Evolutionary conservation across 1,140 invertebrate genomes (phyloP), one percentile per base, ranked within the genome.

Genomic region (Penaeus japonicus): DNA sequence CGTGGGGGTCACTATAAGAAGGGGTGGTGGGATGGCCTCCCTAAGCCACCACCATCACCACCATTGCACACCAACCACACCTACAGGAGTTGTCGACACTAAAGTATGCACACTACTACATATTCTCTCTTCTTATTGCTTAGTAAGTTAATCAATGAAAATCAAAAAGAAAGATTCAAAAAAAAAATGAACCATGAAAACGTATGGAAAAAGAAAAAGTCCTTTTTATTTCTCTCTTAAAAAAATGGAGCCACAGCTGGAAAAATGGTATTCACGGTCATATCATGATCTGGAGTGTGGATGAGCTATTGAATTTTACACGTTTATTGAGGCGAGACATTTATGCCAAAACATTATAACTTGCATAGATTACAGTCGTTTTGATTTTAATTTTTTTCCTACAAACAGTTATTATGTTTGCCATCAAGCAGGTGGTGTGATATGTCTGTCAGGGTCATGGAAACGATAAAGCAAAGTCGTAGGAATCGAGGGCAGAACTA

Each of bases 321-420:
- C 59, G 65, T 83, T 83, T 15, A 83, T 83, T 83, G 81, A 83
- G 81, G 81, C 81, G 81, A 83, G 65, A 83, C 81, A 83, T 83
- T 83, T 83, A 83, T 83, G 81, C 81, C 65, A 78, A 85, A 85
- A 85, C 84, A 85, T 77, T 85, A 77, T 85, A 85, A 85, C 78
- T 87, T 87, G 85, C 85, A 87, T 87, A 87, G 85, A 87, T 87
- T 87, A 80, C 78, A 62, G 53, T 87, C 85, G 85, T 87, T 87
- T 87, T 87, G 85, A 87, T 87, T 87, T 81, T 87, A 65, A 80
- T 86, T 80, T 87, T 80, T 87, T 35, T 87, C 77, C 57, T 87
- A 79, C 35, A 78, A 78, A 86, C 75, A 87, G 84, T 85, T 54
- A 77, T 75, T 32, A 85, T 85, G 54, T 78, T 75, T 75, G 84